Conservation (phyloP, 2,888 invertebrate species). For the Diaprepes abbreviatus region DNA sequence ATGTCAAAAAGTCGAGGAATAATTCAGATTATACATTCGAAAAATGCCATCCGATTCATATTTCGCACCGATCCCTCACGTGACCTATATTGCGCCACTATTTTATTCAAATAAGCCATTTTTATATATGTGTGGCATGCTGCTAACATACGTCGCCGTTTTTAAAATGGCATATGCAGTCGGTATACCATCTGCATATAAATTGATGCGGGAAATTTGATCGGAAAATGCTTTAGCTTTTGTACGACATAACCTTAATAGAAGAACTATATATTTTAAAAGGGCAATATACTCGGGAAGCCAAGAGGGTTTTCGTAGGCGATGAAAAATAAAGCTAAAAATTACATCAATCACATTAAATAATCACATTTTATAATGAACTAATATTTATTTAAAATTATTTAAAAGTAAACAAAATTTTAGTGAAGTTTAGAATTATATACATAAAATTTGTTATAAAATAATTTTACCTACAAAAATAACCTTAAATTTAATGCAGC, state of each 20-base stretch:
- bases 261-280: too few species aligned
- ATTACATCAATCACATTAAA: too few species aligned
- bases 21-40: neutral
- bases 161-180: slow-evolving; percentile 58
- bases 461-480: too few species aligned
- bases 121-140: slow-evolving; percentile 57
- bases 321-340: too few species aligned
- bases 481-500: too few species aligned
- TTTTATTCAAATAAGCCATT: slow-evolving; percentile 61
- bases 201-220: slow-evolving; percentile 50
- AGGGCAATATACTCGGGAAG: too few species aligned
- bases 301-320: too few species aligned
- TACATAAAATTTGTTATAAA: too few species aligned
- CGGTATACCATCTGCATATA: slow-evolving; percentile 58
- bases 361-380: too few species aligned
- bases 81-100: slow-evolving; percentile 51
- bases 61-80: slow-evolving; percentile 41
- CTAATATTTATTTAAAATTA: too few species aligned
- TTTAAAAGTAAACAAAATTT: too few species aligned
- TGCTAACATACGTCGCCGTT: slow-evolving; percentile 58
- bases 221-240: slow-evolving; percentile 52
- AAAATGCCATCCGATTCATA: slow-evolving; percentile 25
- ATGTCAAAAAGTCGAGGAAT: neutral
- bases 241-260: neutral
- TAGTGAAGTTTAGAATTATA: too few species aligned